Evolutionary conservation across 1,140 invertebrate genomes (phyloP).

Genomic region (Meteorus sp.): DNA sequence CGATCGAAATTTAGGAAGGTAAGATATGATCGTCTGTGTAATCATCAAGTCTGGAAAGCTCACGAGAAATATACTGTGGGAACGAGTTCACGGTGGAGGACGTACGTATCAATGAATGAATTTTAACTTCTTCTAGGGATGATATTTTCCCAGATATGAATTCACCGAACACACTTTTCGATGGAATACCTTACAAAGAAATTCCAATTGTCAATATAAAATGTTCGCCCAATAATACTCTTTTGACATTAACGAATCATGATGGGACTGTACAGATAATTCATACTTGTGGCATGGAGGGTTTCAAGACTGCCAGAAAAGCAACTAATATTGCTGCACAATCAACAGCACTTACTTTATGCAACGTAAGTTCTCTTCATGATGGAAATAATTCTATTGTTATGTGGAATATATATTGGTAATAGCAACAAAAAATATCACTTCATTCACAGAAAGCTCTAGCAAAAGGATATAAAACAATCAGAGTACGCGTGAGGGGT

Average conservation of each 20-base stretch:
- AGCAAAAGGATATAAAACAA: conserved; percentile 70
- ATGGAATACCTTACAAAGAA: conserved; percentile 76
- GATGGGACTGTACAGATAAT: conserved; percentile 63
- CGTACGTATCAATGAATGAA: conserved; percentile 6
- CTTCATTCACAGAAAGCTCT: conserved; percentile 70
- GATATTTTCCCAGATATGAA: conserved; percentile 75
- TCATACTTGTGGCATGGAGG: conserved; percentile 83
- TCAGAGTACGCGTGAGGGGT: conserved; percentile 77
- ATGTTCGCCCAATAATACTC: conserved; percentile 84
- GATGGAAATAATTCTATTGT: neutral
- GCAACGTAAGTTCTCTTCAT: conserved; percentile 60
- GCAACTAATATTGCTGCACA: conserved; percentile 96
- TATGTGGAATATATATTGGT: neutral
- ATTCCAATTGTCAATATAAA: conserved; percentile 82
- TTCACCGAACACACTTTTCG: conserved; percentile 73
- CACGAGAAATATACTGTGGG: neutral
- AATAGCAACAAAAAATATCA: neutral
- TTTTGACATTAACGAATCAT: conserved; percentile 72
- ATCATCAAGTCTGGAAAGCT: neutral
- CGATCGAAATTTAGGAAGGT: conserved; percentile 50
- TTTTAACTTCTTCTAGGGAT: conserved; percentile 59
- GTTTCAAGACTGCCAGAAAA: conserved; percentile 93
- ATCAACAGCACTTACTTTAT: conserved; percentile 81
- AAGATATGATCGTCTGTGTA: conserved; percentile 16
- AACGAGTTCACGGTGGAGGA: neutral